A percentile compares a stretch with the other conserved stretches of the same genome.
Conservation (phyloP, 2,888 invertebrate genomes). For the Chymomyza fuscimana region DNA sequence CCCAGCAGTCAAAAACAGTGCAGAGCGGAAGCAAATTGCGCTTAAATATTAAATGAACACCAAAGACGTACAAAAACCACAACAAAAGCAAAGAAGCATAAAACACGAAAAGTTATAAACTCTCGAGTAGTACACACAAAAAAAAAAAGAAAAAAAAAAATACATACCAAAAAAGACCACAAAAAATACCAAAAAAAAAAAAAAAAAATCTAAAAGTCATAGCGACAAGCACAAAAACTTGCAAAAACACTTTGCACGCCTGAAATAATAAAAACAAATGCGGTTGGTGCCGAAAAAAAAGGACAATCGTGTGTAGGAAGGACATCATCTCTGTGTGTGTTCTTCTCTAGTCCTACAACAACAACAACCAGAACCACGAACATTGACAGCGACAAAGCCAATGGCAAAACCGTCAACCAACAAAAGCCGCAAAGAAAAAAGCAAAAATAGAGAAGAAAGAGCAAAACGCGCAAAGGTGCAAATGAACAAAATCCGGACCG, state of each 20-base stretch:
- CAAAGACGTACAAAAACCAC: constrained; percentile 23
- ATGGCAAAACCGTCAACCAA: constrained; percentile 42
- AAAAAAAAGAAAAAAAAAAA: constrained; percentile 23
- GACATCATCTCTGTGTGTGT: background rate
- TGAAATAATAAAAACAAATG: constrained; percentile 73
- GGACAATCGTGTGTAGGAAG: constrained; percentile 62
- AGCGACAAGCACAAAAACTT: constrained; percentile 16
- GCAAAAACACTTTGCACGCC: constrained; percentile 68
- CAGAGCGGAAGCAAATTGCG: constrained; percentile 65
- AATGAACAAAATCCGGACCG: constrained; percentile 54
- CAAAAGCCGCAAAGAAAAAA: constrained; percentile 52
- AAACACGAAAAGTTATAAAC: constrained; percentile 73
- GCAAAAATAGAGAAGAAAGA: background rate
- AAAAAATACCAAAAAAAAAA: constrained; percentile 8
- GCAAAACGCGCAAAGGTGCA: constrained; percentile 69
- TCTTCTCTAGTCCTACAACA: background rate
- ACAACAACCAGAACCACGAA: background rate
- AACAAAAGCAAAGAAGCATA: constrained; percentile 54
- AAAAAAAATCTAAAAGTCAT: constrained; percentile 25
- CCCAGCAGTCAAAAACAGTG: constrained; percentile 12
- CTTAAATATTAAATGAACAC: constrained; percentile 76
- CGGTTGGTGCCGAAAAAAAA: constrained; percentile 35
- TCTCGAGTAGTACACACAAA: constrained; percentile 40
- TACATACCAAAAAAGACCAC: constrained; percentile 20
- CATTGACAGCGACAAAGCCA: constrained; percentile 24